Conservation (phyloP, 2,113 vertebrate genomes). For the Phocoena sinus region DNA sequence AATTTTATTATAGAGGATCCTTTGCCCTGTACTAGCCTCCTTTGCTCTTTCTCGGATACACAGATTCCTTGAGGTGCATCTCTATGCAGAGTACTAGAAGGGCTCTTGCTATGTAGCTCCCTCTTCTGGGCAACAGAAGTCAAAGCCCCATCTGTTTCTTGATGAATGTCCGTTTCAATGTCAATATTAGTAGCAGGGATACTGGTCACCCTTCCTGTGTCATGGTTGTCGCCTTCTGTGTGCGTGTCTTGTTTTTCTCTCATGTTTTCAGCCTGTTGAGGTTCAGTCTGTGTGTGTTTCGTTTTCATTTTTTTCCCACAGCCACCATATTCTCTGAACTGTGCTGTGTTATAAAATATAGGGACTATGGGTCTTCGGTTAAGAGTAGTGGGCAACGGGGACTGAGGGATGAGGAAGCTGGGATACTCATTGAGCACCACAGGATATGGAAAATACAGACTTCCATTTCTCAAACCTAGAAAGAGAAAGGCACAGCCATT, state of each 20-base stretch:
- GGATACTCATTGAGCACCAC: constrained; percentile 66
- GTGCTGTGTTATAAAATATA: constrained; percentile 71
- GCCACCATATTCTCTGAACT: constrained; percentile 64
- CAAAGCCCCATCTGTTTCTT: constrained; percentile 59
- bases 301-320: constrained; percentile 71
- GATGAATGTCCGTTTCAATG: constrained; percentile 42
- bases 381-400: constrained; percentile 67
- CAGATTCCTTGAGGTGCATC: constrained; percentile 69
- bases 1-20: constrained; percentile 73
- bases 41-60: constrained; percentile 76
- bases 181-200: neutral
- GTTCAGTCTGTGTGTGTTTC: constrained; percentile 75
- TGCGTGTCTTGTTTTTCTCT: constrained; percentile 55
- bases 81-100: constrained; percentile 57
- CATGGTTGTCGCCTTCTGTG: constrained; percentile 57
- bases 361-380: constrained; percentile 74
- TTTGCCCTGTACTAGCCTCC: constrained; percentile 70
- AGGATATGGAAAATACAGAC: constrained; percentile 70
- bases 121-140: constrained; percentile 68
- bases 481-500: neutral
- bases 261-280: constrained; percentile 70
- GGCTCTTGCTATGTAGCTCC: constrained; percentile 67
- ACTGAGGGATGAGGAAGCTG: constrained; percentile 72
- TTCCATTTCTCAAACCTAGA: constrained; percentile 74
- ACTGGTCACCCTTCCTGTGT: constrained; percentile 37